These are phyloP conservation scores for Anolis carolinensis DNA, from an alignment of 2,113 vertebrate species.

Conservation along the genomic window DNA sequence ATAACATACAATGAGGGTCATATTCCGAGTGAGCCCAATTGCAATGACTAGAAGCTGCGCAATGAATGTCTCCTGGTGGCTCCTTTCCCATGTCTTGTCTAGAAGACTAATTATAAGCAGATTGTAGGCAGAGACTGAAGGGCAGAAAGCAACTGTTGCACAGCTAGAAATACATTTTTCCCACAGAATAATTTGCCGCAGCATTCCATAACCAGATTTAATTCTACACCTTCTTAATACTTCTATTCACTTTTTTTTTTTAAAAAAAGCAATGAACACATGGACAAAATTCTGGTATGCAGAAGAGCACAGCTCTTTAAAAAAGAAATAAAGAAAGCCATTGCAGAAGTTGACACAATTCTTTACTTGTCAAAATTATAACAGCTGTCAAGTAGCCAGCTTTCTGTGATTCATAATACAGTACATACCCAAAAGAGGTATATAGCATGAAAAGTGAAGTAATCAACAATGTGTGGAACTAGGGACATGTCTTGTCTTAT, in stretches of 20 bases:
- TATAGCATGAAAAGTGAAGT: background rate
- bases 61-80: background rate
- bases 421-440: slow-evolving; percentile 38
- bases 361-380: slow-evolving; percentile 42
- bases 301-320: slow-evolving; percentile 48
- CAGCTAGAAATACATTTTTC: slow-evolving; percentile 70
- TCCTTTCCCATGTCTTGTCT: slow-evolving; percentile 54
- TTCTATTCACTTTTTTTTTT: slow-evolving; percentile 5
- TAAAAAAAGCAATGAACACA: slow-evolving; percentile 42
- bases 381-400: slow-evolving; percentile 44
- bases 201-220: slow-evolving; percentile 64
- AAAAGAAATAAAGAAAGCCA: slow-evolving; percentile 31
- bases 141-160: slow-evolving; percentile 67
- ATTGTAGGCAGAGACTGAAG: slow-evolving; percentile 63
- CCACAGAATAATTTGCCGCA: slow-evolving; percentile 58
- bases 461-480: no score
- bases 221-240: slow-evolving; percentile 58
- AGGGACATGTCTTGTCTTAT: no score
- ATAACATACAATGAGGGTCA: background rate
- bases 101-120: slow-evolving; percentile 73
- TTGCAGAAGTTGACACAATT: slow-evolving; percentile 59
- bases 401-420: slow-evolving; percentile 46
- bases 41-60: background rate
- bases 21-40: background rate
- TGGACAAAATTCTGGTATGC: slow-evolving; percentile 55